These are phyloP conservation scores for Peucedramus taeniatus DNA, from an alignment of 2,113 vertebrate species.

Conservation along the genomic window DNA sequence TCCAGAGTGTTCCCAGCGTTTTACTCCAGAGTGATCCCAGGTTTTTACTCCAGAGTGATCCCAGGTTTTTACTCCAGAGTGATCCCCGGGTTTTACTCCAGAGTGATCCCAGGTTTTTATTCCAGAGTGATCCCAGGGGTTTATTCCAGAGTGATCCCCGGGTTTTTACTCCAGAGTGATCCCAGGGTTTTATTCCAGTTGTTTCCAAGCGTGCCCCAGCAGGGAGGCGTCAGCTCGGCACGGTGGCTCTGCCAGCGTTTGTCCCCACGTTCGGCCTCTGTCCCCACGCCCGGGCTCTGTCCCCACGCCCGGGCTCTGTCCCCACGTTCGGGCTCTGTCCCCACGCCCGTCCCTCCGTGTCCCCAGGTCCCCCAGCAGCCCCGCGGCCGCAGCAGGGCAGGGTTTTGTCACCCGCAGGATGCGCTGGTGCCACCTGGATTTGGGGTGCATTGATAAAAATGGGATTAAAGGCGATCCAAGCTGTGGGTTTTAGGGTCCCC, in stretches of 20 bases:
- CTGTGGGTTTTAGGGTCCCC: not conserved
- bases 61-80: no score
- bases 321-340: not conserved
- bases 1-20: not conserved
- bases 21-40: not conserved
- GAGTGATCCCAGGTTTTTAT: no score
- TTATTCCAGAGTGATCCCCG: no score
- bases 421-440: rapidly evolving
- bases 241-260: not conserved
- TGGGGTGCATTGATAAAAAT: rapidly evolving
- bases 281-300: not conserved
- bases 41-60: no score
- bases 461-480: rapidly evolving
- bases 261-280: not conserved
- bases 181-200: not conserved
- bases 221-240: not conserved
- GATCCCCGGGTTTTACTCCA: not conserved
- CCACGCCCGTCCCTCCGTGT: rapidly evolving
- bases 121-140: rapidly evolving
- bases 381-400: rapidly evolving
- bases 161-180: not conserved
- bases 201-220: not conserved
- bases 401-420: not conserved
- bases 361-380: not conserved
- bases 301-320: not conserved